Conservation (phyloP, 2,797 vertebrate species). For the Acrocephalus scirpaceus region DNA sequence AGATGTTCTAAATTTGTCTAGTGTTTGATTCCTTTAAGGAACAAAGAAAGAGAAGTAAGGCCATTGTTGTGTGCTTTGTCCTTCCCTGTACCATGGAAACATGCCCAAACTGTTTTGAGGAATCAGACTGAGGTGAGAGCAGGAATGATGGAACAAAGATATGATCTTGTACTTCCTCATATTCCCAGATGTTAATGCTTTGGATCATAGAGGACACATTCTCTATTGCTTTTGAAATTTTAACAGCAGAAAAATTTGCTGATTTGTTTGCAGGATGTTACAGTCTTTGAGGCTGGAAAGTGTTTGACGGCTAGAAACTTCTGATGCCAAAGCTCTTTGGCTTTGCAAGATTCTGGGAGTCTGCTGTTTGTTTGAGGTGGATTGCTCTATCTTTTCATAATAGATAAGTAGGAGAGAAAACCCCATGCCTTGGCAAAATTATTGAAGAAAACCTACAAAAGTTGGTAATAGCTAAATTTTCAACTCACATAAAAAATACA, state of each 20-base stretch:
- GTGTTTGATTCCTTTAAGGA: background rate
- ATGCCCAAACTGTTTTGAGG: background rate
- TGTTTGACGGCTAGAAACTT: background rate
- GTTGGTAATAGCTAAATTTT: background rate
- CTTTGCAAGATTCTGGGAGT: background rate
- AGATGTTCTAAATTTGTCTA: background rate
- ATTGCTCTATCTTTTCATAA: background rate
- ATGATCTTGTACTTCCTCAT: background rate
- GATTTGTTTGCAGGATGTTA: background rate
- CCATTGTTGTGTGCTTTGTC: background rate
- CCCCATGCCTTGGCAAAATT: background rate
- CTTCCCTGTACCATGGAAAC: background rate
- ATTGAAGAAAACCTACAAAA: background rate
- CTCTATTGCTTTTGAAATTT: background rate
- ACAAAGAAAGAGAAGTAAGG: constrained; percentile 12
- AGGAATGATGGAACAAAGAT: background rate
- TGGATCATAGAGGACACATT: background rate
- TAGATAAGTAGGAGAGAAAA: background rate
- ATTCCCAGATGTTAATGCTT: background rate
- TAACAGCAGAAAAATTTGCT: background rate
- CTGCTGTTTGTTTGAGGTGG: background rate
- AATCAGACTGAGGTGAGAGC: background rate
- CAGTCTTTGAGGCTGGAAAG: background rate
- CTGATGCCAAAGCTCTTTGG: background rate
- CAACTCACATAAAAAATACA: background rate